Base-by-base conservation (phyloP, 2,888 invertebrate species). In the Phymatocera aterrima region DNA sequence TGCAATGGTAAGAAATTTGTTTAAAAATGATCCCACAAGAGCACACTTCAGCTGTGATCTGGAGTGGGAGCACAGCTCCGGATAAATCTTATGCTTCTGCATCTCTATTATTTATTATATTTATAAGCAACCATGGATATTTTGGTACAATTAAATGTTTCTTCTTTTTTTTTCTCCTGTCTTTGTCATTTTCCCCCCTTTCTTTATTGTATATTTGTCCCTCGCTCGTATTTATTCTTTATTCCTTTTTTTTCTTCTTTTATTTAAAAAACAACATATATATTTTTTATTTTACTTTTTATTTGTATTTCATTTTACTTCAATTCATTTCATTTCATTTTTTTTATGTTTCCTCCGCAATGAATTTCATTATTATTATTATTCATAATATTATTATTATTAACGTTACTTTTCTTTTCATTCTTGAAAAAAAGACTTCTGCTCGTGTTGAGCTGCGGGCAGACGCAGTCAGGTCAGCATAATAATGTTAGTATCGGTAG, bases 11-110 rank as follows among this genome's bases (percentile, higher is more conserved):
- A 89, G 89, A 90, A 90, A 89, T 88, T 86, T 43, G 6, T 86
- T 85, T 89, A 88, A 89, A 89, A 89, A 89, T 89, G 87, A 87
- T 87, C 88, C 89, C 89, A 87, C 87, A n/a, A n/a, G n/a, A 75
- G 86, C 85, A 87, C 86, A 87, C 87, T 85, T 83, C 82, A 81
- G 83, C 84, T 83, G 86, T 89, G 87, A 87, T 87, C 87, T n/a
- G n/a, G n/a, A 85, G 85, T 87, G 87, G 87, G 88, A 89, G 89
- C 89, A 89, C 89, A 89, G 90, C 90, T 90, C 90, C 89, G 89
- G 89, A 88, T 90, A 88, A 89, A 90, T 90, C 86, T 90, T 88
- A 90, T 87, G 87, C 87, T 87, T 84, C n/a, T 87, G 87, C 88
- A 88, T 89, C 87, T 87, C 88, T 89, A 90, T 89, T 86, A 90